Percentiles rank a stretch among this genome's conserved stretches.
Conservation (phyloP, 2,797 vertebrate species). For the Fistularia tabacaria region DNA sequence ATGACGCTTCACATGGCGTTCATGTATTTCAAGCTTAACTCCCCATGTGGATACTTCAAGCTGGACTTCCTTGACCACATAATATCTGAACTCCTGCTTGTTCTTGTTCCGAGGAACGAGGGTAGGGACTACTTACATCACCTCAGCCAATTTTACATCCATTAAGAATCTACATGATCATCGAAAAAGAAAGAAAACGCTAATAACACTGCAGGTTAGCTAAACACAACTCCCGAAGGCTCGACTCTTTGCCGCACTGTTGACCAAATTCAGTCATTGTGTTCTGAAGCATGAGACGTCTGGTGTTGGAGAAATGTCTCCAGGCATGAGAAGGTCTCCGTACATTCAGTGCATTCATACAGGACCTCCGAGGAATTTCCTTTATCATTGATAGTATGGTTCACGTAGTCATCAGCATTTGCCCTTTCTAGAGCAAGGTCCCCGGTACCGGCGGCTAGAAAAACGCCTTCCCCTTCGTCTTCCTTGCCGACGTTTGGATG, state of each 20-base stretch:
- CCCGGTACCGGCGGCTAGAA: slow-evolving; percentile 20
- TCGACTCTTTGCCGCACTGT: slow-evolving; percentile 18
- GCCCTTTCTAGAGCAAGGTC: slow-evolving; percentile 36
- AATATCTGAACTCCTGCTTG: too few relatives aligned
- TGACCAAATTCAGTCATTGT: slow-evolving; percentile 33
- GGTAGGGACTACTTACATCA: slow-evolving; percentile 2
- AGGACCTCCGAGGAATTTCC: slow-evolving; percentile 54
- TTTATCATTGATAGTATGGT: slow-evolving; percentile 45
- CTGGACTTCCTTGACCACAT: too few relatives aligned
- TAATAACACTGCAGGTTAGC: too few relatives aligned
- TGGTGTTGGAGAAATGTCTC: slow-evolving; percentile 76
- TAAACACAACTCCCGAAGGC: slow-evolving; percentile 7
- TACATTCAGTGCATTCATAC: slow-evolving; percentile 76
- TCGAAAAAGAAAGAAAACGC: slow-evolving; percentile 17
- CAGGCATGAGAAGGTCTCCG: slow-evolving; percentile 69
- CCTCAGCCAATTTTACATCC: slow-evolving; percentile 9
- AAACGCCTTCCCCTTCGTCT: slow-evolving; percentile 28
- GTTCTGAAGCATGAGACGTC: slow-evolving; percentile 69
- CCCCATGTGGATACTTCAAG: too few relatives aligned
- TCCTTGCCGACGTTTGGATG: slow-evolving; percentile 47
- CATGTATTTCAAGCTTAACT: too few relatives aligned
- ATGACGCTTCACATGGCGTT: too few relatives aligned
- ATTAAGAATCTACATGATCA: background rate
- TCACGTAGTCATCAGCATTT: slow-evolving; percentile 42
- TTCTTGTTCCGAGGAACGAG: too few relatives aligned